Base-by-base conservation (phyloP, 1,140 invertebrate genomes). In the Choristoneura fumiferana region DNA sequence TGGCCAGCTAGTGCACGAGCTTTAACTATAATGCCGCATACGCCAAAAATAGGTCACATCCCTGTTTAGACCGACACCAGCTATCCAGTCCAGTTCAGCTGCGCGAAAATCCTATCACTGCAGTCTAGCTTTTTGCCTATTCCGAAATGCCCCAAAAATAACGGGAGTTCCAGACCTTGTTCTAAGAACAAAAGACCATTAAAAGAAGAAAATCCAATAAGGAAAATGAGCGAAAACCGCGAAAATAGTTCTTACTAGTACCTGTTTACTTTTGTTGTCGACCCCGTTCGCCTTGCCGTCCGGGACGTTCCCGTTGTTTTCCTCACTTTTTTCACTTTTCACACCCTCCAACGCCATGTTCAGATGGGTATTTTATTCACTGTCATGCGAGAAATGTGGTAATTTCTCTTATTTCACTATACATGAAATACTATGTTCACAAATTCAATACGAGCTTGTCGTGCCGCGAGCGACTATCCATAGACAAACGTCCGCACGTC, bases 211-310 rank as follows among this genome's bases (percentile, higher is more conserved):
- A 54, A 36, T 34, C 9, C 14, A 34, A 15, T 15, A 33, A 34
- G 15, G 34, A 54, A 52, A 62, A 64, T 63, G 58, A 39, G 38
- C 53, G 55, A 67, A 68, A 67, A 62, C 33, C 39, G 15, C n/a
- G 22, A 54, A 53, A 73, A 60, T 58, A 59, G 57, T 57, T 33
- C 33, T 60, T 68, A 67, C 73, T 58, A n/a, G 60, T 85, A 87
- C 85, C 85, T 88, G 85, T 88, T 88, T 88, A 85, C 77, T 85
- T 83, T 82, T 87, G 76, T 84, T 89, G 80, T 89, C 86, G 71
- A 80, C 82, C 67, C 86, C 82, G 69, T 89, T 87, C 69, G 80
- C 70, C 71, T 87, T 89, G 67, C 80, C 74, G 71, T 89, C 84
- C 62, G 75, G 76, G 58, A 82, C 70, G 73, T 81, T 86, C 57